Conservation (phyloP, 1,140 invertebrate species). For the Drusus annulatus region DNA sequence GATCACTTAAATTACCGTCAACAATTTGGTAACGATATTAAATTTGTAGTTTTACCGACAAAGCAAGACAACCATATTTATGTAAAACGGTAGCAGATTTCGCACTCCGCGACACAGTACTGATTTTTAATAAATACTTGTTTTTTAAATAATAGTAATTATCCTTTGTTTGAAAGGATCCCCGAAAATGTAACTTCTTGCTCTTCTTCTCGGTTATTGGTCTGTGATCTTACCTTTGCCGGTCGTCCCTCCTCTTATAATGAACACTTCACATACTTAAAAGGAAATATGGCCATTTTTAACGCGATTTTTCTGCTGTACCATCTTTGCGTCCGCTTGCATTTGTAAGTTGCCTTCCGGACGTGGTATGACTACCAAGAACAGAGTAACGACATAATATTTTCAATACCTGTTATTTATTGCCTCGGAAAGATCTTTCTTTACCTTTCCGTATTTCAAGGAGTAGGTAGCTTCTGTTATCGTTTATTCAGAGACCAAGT, state of each 20-base stretch:
- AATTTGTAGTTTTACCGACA: too few relatives aligned
- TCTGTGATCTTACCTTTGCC: neutral
- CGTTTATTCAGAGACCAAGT: neutral
- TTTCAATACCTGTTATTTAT: conserved; percentile 34
- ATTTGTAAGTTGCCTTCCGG: neutral
- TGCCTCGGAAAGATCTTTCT: neutral
- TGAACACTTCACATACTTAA: neutral
- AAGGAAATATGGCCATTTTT: neutral
- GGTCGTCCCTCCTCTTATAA: neutral
- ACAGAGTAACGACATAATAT: conserved; percentile 16
- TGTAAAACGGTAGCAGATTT: too few relatives aligned
- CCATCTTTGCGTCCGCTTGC: neutral
- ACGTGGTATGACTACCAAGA: conserved; percentile 26
- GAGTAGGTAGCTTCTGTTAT: neutral
- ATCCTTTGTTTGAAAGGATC: neutral
- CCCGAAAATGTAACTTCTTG: neutral
- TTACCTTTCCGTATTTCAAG: neutral
- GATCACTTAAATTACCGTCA: too few relatives aligned
- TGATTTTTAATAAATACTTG: too few relatives aligned
- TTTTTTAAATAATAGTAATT: neutral
- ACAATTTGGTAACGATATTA: too few relatives aligned
- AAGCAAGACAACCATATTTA: too few relatives aligned
- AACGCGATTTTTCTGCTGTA: neutral
- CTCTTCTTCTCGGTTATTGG: neutral
- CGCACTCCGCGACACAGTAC: too few relatives aligned